Base-by-base conservation (phyloP, 1,140 invertebrate genomes). In the Augochlora pura region DNA sequence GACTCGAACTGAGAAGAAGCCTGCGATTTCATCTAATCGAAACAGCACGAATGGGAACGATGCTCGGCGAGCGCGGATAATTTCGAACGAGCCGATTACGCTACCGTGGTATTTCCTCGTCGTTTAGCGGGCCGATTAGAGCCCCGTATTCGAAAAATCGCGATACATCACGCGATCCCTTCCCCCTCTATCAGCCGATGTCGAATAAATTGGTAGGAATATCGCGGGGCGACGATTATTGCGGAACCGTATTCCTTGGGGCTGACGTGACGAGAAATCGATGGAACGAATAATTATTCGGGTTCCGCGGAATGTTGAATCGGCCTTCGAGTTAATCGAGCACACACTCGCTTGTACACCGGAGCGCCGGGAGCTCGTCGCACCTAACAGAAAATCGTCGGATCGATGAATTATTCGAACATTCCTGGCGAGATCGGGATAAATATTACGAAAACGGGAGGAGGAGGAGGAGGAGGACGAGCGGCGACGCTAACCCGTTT, bases 271-370 rank as follows among this genome's bases (percentile, higher is more conserved):
- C 8, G 10, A 72, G 25, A 18, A 62, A 62, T 27, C 7, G 39
- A 4, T 38, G n/a, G 27, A 54, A 64, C 14, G 59, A 65, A 54
- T 32, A 74, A 62, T 65, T 23, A 54, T 74, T 27, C 8, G 14
- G 49, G 27, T 73, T n/a, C 38, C 32, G 27, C 16, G 75, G 32
- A 54, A 57, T 77, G 63, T 67, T 59, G 27, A 59, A 65, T 59
- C 64, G 32, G 14, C 42, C 68, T 6, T 49, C 57, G 32, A 54
- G 18, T 78, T 83, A 71, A 83, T 76, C 64, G 64, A 69, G 27
- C 54, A 42, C 52, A 60, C 67, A 42, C 74, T 75, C 67, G 70
- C 71, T 84, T 83, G 52, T 54, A 21, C 60, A 42, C 64, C 59
- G 60, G 69, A 76, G 79, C 72, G 69, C 69, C 69, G 6, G 46